Evolutionary conservation across 2,797 vertebrate species (phyloP), one percentile per base, ranked within the genome.

Genomic region (Huso huso): DNA sequence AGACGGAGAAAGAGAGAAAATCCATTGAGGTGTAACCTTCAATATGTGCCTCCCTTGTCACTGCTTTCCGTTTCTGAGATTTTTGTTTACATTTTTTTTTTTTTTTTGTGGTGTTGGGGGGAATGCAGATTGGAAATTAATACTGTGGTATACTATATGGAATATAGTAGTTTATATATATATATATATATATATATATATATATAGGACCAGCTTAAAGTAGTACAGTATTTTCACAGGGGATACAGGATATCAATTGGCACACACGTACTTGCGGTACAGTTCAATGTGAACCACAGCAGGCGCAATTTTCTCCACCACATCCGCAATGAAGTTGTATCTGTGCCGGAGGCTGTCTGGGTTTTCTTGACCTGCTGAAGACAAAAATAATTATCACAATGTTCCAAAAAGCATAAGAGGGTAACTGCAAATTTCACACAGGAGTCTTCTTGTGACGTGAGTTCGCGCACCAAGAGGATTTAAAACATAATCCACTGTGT

Each of bases 321-420:
- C 96, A 59, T 99, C 96, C 62, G 96, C 96, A 65, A 99, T 99
- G 69, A 99, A 99, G 90, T 99, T 99, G 87, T 97, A 99, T 71
- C 93, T 98, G 84, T 96, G 92, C 77, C 96, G 87, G 65, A 92
- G 82, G 77, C 96, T 99, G 79, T 96, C 92, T 55, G 95, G 95
- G 73, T 98, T 88, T 76, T 95, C 92, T 76, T 94, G 93, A 76
- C 86, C 90, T 91, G 86, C 79, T 86, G 78, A 66, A 84, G 83
- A 67, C 23, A 62, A 66, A 75, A 69, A 8, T 37, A 23, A 50
- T 18, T 74, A 74, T 78, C 73, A 81, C 55, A 79, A 58, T 49
- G 23, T 51, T 68, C 64, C 70, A 69, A 73, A 64, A 77, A 78
- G 49, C 72, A 73, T 66, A 18, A 7, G 62, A 62, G 73, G 74